These are phyloP conservation scores for Caenorhabditis wallacei DNA, from an alignment of 2,888 invertebrate species.

Conservation along the genomic window DNA sequence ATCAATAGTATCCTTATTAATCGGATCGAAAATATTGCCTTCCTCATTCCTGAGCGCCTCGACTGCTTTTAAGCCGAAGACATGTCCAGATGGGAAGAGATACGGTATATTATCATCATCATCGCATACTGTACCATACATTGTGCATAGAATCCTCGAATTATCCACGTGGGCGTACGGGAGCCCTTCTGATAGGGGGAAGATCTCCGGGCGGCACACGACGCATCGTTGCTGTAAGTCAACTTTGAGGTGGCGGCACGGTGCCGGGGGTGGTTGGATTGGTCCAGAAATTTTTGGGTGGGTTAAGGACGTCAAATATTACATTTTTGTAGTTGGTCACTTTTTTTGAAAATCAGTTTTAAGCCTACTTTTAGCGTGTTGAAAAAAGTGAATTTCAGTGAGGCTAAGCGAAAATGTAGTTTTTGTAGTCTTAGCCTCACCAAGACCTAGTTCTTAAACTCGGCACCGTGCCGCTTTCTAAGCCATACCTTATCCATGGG, in stretches of 20 bases:
- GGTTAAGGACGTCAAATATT: not conserved
- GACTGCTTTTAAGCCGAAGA: conserved; percentile 84
- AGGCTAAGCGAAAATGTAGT: too few relatives aligned
- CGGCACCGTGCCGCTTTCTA: too few relatives aligned
- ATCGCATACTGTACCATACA: conserved; percentile 93
- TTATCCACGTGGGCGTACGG: conserved; percentile 91
- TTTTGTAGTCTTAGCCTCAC: too few relatives aligned
- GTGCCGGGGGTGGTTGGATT: too few relatives aligned
- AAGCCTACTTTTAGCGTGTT: too few relatives aligned
- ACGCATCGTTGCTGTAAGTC: conserved; percentile 71
- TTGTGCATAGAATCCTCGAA: conserved; percentile 88
- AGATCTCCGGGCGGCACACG: conserved; percentile 86
- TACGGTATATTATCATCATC: conserved; percentile 96
- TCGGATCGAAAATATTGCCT: conserved; percentile 92
- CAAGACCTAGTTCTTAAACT: too few relatives aligned
- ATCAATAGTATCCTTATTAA: conserved; percentile 85
- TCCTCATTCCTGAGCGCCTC: conserved; percentile 87
- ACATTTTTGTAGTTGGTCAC: too few relatives aligned
- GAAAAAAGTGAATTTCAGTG: too few relatives aligned
- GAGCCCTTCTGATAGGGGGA: conserved; percentile 90
- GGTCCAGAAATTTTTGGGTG: too few relatives aligned
- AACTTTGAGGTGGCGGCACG: too few relatives aligned
- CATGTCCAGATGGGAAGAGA: conserved; percentile 98
- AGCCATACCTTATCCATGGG: conserved; percentile 6
- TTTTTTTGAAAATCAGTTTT: too few relatives aligned